Evolutionary conservation across 1,140 invertebrate species (phyloP), one percentile per base, ranked within the genome.

Genomic region (Sycophaga agraensis): DNA sequence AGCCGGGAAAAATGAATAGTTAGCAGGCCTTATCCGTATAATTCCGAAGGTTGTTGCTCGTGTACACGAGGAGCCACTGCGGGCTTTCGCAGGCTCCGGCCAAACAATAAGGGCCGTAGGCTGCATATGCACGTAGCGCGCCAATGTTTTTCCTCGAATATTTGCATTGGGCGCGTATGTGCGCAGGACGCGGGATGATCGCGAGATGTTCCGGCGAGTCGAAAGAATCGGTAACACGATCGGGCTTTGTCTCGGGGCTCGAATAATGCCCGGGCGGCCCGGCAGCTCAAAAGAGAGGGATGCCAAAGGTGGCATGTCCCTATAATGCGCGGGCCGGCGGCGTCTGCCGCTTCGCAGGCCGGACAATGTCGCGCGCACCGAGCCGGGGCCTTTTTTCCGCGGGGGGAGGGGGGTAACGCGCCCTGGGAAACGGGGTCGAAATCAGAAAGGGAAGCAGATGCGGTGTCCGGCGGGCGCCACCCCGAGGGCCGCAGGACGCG

Each of bases 171-270:
- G 28, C 24, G 53, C 45, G 21, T n/a, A n/a, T n/a, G n/a, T n/a
- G n/a, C n/a, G n/a, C n/a, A n/a, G 6, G 51, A 34, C 43, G 35
- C 53, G 24, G 42, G 56, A 56, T 55, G 17, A 31, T 49, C 45
- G 43, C 45, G 37, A 61, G 43, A 61, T 54, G 59, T 50, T n/a
- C n/a, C 24, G 50, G n/a, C 9, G 31, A 39, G 35, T 34, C 12
- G 43, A 51, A 40, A 56, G 59, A 34, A 55, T 48, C 37, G 54
- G 61, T 63, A 63, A 63, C 40, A 28, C 46, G 61, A 63, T 63
- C 34, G 48, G 26, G 39, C 37, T 63, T 63, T 63, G 61, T 63
- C 55, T 63, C 54, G 35, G 4, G 24, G 43, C 11, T 35, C 50
- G 59, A 62, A 62, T 56, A 62, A 62, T 62, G 45, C 53, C 39